Conservation (phyloP, 2,888 invertebrate species). For the Pollenia angustigena region DNA sequence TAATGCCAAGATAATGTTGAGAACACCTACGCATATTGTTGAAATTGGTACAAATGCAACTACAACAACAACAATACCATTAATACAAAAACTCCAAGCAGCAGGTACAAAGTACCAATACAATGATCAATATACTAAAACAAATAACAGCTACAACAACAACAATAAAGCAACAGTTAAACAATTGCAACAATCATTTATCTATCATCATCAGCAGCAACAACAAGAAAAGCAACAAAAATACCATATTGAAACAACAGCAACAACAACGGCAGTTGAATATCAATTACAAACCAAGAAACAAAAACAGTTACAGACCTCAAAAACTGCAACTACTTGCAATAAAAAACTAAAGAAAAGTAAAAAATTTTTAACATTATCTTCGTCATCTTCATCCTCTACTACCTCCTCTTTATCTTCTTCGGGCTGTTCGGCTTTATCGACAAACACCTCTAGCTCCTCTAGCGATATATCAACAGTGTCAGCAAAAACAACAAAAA, state of each 20-base stretch:
- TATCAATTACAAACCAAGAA: slow-evolving; percentile 67
- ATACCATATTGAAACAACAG: slow-evolving; percentile 52
- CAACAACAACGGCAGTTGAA: slow-evolving; percentile 54
- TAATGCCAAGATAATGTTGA: slow-evolving; percentile 83
- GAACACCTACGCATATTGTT: slow-evolving; percentile 85
- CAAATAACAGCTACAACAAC: slow-evolving; percentile 46
- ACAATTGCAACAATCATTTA: slow-evolving; percentile 65
- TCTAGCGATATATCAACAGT: slow-evolving; percentile 50
- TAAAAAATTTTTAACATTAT: slow-evolving; percentile 61
- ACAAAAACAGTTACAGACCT: slow-evolving; percentile 67
- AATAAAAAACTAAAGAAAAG: slow-evolving; percentile 64
- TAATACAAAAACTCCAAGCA: slow-evolving; percentile 73
- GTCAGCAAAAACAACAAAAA: slow-evolving; percentile 53
- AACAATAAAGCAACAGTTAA: slow-evolving; percentile 50
- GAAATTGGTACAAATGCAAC: slow-evolving; percentile 82
- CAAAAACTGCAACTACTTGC: slow-evolving; percentile 44
- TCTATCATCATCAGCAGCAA: slow-evolving; percentile 64
- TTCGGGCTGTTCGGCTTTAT: slow-evolving; percentile 53
- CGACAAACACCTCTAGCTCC: slow-evolving; percentile 18
- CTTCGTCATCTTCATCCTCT: slow-evolving; percentile 55
- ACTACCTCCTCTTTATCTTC: slow-evolving; percentile 57
- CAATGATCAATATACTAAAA: slow-evolving; percentile 67
- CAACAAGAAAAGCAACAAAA: slow-evolving; percentile 72
- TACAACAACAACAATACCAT: slow-evolving; percentile 72
- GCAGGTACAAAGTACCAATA: slow-evolving; percentile 72